Evolutionary conservation across 2,113 vertebrate genomes (phyloP).

Genomic region (Strix uralensis): DNA sequence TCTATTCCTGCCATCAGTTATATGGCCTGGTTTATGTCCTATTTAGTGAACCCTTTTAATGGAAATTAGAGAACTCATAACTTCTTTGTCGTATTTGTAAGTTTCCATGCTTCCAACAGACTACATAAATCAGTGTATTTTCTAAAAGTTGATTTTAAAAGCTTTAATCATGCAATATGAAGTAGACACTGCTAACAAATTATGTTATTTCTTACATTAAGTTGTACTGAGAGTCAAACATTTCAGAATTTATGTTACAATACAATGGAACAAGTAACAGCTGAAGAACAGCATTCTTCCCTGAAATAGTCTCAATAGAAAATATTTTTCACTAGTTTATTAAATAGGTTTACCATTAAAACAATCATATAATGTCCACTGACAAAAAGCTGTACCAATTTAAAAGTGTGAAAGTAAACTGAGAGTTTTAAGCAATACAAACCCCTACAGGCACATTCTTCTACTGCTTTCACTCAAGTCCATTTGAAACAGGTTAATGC

Average conservation of each 20-base stretch:
- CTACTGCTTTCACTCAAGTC: neutral
- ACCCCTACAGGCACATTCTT: neutral
- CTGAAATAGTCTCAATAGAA: neutral
- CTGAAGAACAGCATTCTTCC: neutral
- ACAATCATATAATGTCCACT: neutral
- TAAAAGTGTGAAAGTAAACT: neutral
- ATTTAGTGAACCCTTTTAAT: conserved; percentile 21
- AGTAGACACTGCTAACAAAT: neutral
- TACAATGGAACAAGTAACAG: neutral
- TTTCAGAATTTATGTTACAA: neutral
- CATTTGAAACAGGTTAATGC: neutral
- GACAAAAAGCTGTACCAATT: neutral
- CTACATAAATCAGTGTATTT: neutral
- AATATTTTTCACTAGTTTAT: neutral
- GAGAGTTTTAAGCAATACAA: neutral
- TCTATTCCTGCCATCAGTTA: neutral
- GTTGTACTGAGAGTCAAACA: neutral
- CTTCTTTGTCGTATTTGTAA: neutral
- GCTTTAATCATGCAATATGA: neutral
- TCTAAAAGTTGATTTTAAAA: neutral
- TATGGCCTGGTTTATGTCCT: neutral
- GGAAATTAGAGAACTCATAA: neutral
- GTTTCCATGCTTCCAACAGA: neutral
- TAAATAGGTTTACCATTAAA: neutral
- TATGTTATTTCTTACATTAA: neutral